Evolutionary conservation across 2,797 vertebrate species (phyloP).

Genomic region (Danio albolineatus): DNA sequence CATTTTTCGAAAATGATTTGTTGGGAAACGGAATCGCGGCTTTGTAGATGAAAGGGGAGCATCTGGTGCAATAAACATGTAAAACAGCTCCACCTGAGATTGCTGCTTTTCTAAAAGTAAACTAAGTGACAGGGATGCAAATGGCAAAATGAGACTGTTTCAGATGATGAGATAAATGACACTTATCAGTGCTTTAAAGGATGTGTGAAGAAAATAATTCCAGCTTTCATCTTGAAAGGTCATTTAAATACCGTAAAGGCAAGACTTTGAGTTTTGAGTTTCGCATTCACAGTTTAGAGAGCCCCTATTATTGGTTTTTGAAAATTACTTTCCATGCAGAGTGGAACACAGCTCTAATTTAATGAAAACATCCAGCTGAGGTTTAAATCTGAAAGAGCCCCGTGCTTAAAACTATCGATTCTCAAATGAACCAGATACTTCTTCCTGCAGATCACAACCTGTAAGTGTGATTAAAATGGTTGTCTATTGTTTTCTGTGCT

Average conservation of each 20-base stretch:
- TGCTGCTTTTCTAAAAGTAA: not conserved
- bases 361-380: too few species aligned
- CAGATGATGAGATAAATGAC: constrained; percentile 11
- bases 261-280: not conserved
- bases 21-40: not conserved
- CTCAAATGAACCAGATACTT: too few species aligned
- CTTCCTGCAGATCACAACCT: too few species aligned
- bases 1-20: constrained; percentile 22
- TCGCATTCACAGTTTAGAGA: too few species aligned
- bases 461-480: too few species aligned
- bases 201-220: not conserved
- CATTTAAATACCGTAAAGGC: constrained; percentile 12
- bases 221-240: not conserved
- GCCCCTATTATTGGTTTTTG: too few species aligned
- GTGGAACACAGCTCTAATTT: too few species aligned
- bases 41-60: constrained; percentile 16
- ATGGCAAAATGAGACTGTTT: constrained; percentile 19
- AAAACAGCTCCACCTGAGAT: not conserved
- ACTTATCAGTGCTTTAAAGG: not conserved
- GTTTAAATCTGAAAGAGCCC: too few species aligned
- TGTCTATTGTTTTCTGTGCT: too few species aligned
- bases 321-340: too few species aligned
- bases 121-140: not conserved
- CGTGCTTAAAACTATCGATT: too few species aligned
- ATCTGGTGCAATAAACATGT: constrained; percentile 35